phyloP scores from a whole-genome alignment of 2,797 vertebrate species.

The Lacerta viridis region DNA sequence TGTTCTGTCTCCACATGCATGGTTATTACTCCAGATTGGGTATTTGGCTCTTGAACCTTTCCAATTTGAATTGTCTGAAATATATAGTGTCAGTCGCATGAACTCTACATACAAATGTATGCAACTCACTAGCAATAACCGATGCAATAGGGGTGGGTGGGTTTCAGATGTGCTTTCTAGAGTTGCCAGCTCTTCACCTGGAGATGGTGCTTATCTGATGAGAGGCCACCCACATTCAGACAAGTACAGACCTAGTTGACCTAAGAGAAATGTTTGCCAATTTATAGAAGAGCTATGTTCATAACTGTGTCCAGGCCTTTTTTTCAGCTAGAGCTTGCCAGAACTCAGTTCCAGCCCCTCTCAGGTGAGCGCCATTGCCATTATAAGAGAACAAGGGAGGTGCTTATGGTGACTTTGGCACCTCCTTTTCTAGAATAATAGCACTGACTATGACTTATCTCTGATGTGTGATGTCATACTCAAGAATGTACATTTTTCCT shows the following conservation, averaged over 20 bases:
- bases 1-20: neutral
- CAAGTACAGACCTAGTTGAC: neutral
- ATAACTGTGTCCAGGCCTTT: too few relatives aligned
- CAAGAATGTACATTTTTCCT: too few relatives aligned
- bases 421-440: too few relatives aligned
- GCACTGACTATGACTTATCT: too few relatives aligned
- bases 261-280: too few relatives aligned
- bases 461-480: too few relatives aligned
- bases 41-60: conserved; percentile 30
- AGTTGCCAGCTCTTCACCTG: neutral
- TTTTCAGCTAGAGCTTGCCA: too few relatives aligned
- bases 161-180: neutral
- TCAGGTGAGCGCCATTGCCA: too few relatives aligned
- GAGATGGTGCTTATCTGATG: neutral
- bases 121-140: neutral
- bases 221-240: neutral
- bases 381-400: too few relatives aligned
- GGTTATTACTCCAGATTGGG: conserved; percentile 1
- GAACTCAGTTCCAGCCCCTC: too few relatives aligned
- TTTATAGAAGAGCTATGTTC: too few relatives aligned
- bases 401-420: too few relatives aligned
- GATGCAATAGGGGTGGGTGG: neutral
- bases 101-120: neutral
- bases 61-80: neutral
- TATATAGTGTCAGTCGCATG: neutral